phyloP scores from a whole-genome alignment of 2,797 vertebrate species.

The Uromys caudimaculatus region DNA sequence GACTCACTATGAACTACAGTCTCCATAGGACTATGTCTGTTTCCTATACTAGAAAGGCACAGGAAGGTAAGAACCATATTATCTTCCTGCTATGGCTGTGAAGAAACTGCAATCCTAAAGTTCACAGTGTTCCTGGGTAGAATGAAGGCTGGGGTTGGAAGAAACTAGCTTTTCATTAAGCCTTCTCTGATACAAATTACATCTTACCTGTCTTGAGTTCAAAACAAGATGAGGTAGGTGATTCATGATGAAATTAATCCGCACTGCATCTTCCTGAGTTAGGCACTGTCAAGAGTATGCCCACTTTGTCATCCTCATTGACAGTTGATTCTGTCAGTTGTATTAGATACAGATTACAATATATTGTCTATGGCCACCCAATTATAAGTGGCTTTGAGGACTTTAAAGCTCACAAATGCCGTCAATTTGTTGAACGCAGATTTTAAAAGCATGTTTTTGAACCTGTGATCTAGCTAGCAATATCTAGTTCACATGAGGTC shows the following conservation, averaged over 20 bases:
- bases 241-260: rapidly evolving
- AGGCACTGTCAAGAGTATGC: too few species aligned
- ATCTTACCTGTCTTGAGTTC: too few species aligned
- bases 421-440: neutral
- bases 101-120: neutral
- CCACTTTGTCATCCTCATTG: too few species aligned
- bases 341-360: neutral
- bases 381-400: neutral
- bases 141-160: neutral
- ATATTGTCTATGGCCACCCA: rapidly evolving
- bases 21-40: neutral
- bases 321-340: neutral
- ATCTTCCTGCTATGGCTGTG: neutral
- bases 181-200: neutral
- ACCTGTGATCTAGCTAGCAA: neutral
- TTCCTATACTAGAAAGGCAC: neutral
- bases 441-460: neutral
- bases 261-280: rapidly evolving
- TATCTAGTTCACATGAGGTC: rapidly evolving
- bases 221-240: rapidly evolving
- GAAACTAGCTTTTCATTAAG: rapidly evolving
- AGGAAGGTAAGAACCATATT: rapidly evolving
- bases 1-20: neutral
- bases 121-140: rapidly evolving
- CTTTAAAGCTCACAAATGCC: neutral